phyloP scores from a whole-genome alignment of 2,113 vertebrate genomes.

The Natator depressus region DNA sequence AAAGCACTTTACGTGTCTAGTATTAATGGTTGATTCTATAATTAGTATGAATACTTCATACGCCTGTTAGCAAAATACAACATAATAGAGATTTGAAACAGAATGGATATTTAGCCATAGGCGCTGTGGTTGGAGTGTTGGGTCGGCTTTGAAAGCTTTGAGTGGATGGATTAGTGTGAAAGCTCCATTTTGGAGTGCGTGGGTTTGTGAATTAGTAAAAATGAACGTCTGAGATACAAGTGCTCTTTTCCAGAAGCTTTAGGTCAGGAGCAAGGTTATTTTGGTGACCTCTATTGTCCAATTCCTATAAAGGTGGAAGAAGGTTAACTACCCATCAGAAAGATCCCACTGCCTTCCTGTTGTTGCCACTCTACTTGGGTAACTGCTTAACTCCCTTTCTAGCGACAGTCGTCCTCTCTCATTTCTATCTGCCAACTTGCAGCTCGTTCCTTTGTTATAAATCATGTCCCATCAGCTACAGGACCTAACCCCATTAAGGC shows the following conservation, averaged over 20 bases:
- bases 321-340: neutral
- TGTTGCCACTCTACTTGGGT: neutral
- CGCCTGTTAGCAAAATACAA: neutral
- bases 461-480: neutral
- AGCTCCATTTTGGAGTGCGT: neutral
- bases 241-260: neutral
- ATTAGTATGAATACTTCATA: neutral
- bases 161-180: neutral
- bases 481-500: neutral
- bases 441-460: neutral
- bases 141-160: neutral
- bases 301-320: neutral
- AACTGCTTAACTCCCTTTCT: neutral
- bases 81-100: neutral
- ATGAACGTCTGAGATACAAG: neutral
- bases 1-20: neutral
- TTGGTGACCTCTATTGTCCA: neutral
- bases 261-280: neutral
- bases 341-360: neutral
- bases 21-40: neutral
- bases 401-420: neutral
- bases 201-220: neutral
- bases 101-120: neutral
- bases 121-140: neutral
- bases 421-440: neutral